Base-by-base conservation (phyloP, 2,113 vertebrate species). In the Apteryx mantelli region DNA sequence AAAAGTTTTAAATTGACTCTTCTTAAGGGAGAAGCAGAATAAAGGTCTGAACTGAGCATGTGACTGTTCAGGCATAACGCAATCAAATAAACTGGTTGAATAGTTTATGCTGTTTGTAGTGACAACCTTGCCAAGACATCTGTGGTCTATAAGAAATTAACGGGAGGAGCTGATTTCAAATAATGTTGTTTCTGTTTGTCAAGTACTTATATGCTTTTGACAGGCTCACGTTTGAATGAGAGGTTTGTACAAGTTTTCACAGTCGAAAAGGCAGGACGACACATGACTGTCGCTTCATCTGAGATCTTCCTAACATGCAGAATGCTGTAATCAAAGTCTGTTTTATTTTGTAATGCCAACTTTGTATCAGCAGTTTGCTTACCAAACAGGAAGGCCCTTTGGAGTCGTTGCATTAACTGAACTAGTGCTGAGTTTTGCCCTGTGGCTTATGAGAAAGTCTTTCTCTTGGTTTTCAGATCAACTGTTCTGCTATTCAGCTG, bases 51-150 rank as follows among this genome's bases (percentile, higher is more conserved):
- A 24, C 8, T n/a, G 73, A 79, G 50, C 89, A 60, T 85, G 74
- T 5, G 63, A 64, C 84, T 90, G 73, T 81, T 94, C 53, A 93
- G 95, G 86, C 94, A 38, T 95, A 93, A 88, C 75, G 92, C 79
- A 95, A 82, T 94, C 69, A 95, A 94, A 92, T 91, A 88, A 94
- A 89, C 88, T 96, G 79, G 60, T 75, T 96, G 91, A 95, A 95
- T 92, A 87, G 84, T 88, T 94, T 80, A 53, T 65, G 75, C 85
- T 83, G 17, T 61, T 94, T 91, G 82, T 91, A 69, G 53, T 92
- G 82, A 86, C 86, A 96, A 69, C 89, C 88, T 96, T 96, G 84
- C 82, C 80, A 97, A 94, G 78, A 94, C 93, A 87, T 93, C 92
- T 97, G 89, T 87, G 80, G 73, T 94, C 82, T 96, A n/a, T 96